A percentile compares a stretch with the other conserved stretches of the same genome.
Evolutionary conservation across 2,113 vertebrate species (phyloP).

Genomic region (Panurus biarmicus): DNA sequence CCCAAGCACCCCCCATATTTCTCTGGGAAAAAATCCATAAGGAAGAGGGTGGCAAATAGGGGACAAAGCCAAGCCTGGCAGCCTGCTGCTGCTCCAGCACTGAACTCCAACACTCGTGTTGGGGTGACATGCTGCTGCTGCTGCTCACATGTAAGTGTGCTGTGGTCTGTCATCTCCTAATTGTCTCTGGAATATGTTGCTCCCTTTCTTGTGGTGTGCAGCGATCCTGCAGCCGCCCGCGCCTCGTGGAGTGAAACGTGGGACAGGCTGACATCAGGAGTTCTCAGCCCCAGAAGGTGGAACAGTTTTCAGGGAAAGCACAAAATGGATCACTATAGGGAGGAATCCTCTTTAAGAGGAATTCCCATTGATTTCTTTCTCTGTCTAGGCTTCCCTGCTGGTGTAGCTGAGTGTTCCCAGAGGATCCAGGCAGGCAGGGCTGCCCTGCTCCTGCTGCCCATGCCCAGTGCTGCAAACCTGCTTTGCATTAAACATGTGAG

Average conservation of each 20-base stretch:
- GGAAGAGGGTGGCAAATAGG: not conserved
- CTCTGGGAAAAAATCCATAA: not conserved
- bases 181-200: not conserved
- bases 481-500: not conserved
- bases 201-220: not conserved
- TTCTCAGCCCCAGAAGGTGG: not conserved
- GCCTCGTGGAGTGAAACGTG: accelerated
- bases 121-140: accelerated
- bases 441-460: accelerated
- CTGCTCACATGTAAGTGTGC: not conserved
- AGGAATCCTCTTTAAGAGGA: not conserved
- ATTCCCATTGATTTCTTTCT: accelerated
- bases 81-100: not conserved
- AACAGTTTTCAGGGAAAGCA: not conserved
- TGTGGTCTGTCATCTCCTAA: not conserved
- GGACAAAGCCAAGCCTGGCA: accelerated
- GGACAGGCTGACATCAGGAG: not conserved
- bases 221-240: not conserved
- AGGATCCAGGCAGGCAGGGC: not conserved
- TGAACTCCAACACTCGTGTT: accelerated
- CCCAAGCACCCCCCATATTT: accelerated
- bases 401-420: not conserved
- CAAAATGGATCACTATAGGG: accelerated
- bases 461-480: not conserved
- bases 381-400: not conserved